Evolutionary conservation across 2,888 invertebrate genomes (phyloP).

Genomic region (Diarsia dahlii): DNA sequence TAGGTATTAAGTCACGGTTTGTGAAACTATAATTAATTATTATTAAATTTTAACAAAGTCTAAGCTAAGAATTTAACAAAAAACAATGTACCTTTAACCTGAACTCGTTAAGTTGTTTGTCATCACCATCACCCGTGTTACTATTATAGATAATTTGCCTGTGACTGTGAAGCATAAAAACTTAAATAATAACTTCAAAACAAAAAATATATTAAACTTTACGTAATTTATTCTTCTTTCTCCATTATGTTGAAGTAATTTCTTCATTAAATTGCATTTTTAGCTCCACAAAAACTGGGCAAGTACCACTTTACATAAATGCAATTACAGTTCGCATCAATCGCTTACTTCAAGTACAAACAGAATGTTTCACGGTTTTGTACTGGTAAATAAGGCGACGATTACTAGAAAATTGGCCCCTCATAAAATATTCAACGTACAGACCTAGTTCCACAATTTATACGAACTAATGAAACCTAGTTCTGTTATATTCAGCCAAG

Average conservation of each 20-base stretch:
- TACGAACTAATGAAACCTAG: conserved; percentile 4
- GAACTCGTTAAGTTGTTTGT: too few relatives aligned
- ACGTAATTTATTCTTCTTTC: conserved; percentile 7
- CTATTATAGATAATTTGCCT: too few relatives aligned
- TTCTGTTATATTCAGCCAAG: conserved; percentile 8
- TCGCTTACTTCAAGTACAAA: too few relatives aligned
- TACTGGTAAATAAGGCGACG: conserved; percentile 1
- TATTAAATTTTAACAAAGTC: too few relatives aligned
- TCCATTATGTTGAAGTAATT: conserved; percentile 22
- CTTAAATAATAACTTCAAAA: background rate
- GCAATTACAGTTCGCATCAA: conserved; percentile 37
- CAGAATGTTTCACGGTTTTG: too few relatives aligned
- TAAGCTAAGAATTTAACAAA: too few relatives aligned
- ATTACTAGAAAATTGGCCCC: conserved; percentile 16
- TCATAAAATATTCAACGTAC: conserved; percentile 21
- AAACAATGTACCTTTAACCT: background rate
- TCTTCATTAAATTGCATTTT: conserved; percentile 33
- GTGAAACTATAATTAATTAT: too few relatives aligned
- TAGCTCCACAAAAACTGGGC: background rate
- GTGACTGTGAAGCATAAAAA: too few relatives aligned
- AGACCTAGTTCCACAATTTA: conserved; percentile 13
- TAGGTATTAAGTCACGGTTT: too few relatives aligned
- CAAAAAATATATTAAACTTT: too few relatives aligned
- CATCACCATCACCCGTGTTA: background rate
- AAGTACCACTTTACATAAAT: conserved; percentile 11